phyloP scores from a whole-genome alignment of 2,113 vertebrate genomes.

The Mirza zaza region DNA sequence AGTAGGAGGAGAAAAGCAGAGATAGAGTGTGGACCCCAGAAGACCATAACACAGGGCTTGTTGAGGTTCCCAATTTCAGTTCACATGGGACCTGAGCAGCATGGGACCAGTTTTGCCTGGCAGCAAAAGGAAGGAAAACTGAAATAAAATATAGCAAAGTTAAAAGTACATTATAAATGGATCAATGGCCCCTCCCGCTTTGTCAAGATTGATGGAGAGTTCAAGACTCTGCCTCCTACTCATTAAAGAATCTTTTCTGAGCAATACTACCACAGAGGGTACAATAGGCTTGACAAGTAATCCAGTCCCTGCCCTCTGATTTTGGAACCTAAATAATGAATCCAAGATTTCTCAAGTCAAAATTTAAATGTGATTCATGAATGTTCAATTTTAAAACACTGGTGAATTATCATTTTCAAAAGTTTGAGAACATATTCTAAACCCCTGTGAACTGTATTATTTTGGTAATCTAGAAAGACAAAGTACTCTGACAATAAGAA shows the following conservation, averaged over 20 bases:
- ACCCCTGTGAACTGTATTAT: not conserved
- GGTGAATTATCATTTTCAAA: not conserved
- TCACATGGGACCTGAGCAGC: not conserved
- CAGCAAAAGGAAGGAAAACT: not conserved
- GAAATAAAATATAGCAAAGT: not conserved
- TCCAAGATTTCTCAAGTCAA: not conserved
- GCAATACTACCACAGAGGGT: not conserved
- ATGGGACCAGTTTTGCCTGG: not conserved
- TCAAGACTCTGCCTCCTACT: not conserved
- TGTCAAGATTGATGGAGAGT: not conserved
- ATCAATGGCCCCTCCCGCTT: not conserved
- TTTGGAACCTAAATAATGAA: conserved; percentile 6
- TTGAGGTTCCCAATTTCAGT: not conserved
- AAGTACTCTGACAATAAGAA: not conserved
- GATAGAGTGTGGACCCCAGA: not conserved
- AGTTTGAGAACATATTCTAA: not conserved
- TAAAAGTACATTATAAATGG: not conserved
- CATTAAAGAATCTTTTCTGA: not conserved
- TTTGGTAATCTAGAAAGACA: not conserved
- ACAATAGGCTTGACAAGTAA: not conserved
- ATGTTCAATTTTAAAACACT: not conserved
- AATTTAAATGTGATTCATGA: not conserved
- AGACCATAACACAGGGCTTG: not conserved
- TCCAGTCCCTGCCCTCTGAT: not conserved
- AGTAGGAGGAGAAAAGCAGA: not conserved